Percentiles rank a stretch among this genome's conserved stretches.
These are phyloP conservation scores for Epistrophe grossulariae DNA, from an alignment of 2,888 invertebrate genomes.

Conservation along the genomic window DNA sequence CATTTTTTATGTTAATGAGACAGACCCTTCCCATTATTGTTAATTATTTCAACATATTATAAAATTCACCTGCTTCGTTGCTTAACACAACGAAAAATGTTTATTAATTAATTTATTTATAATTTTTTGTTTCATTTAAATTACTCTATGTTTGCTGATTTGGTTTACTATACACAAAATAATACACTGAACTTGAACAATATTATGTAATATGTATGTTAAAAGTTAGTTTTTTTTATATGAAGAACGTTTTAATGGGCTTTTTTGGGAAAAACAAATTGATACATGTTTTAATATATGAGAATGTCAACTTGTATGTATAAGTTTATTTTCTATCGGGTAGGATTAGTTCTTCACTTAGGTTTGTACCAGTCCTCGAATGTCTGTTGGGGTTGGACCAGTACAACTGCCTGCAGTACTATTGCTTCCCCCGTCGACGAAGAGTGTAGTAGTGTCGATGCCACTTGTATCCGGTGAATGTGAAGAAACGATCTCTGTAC, in stretches of 20 bases:
- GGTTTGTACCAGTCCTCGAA: slow-evolving; percentile 83
- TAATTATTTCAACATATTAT: background rate
- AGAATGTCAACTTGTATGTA: slow-evolving; percentile 45
- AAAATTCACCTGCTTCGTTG: slow-evolving; percentile 49
- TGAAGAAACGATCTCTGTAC: slow-evolving; percentile 79
- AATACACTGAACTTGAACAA: slow-evolving; percentile 75
- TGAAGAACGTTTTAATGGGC: slow-evolving; percentile 41
- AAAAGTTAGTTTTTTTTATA: slow-evolving; percentile 51
- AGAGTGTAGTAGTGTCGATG: slow-evolving; percentile 81
- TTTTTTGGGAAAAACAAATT: slow-evolving; percentile 23
- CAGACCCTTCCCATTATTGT: slow-evolving; percentile 15
- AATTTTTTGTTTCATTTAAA: slow-evolving; percentile 50
- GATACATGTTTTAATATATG: slow-evolving; percentile 39
- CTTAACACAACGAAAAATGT: slow-evolving; percentile 60
- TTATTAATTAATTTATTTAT: slow-evolving; percentile 48
- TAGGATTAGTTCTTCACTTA: slow-evolving; percentile 74
- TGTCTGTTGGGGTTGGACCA: slow-evolving; percentile 78
- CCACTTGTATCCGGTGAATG: slow-evolving; percentile 81
- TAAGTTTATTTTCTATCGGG: slow-evolving; percentile 36
- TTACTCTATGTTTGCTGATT: slow-evolving; percentile 72
- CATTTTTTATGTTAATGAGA: slow-evolving; percentile 38
- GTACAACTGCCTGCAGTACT: slow-evolving; percentile 76
- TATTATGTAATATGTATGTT: slow-evolving; percentile 49
- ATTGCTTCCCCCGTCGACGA: slow-evolving; percentile 80
- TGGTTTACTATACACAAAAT: slow-evolving; percentile 75